Percentiles rank a stretch among this genome's conserved stretches.
Evolutionary conservation across 2,113 vertebrate species (phyloP).

Genomic region (Neotragus pygmaeus): DNA sequence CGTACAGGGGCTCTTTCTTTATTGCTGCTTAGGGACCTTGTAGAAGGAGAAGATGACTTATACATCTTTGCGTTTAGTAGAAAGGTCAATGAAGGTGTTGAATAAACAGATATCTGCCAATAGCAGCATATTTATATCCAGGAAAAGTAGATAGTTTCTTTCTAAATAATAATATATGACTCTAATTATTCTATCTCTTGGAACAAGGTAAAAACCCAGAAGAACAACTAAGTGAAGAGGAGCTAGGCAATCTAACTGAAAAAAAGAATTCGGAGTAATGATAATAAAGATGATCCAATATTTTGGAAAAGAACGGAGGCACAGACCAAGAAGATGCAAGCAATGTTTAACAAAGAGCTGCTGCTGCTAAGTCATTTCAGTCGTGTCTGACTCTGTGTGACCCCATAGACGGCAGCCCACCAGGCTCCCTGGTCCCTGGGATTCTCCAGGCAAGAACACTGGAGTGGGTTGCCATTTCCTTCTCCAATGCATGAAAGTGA

Average conservation of each 20-base stretch:
- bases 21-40: fast-evolving
- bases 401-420: too few relatives aligned
- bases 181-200: neutral
- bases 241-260: neutral
- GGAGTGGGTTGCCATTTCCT: too few relatives aligned
- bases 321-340: neutral
- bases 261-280: neutral
- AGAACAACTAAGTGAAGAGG: neutral
- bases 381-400: too few relatives aligned
- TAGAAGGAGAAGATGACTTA: neutral
- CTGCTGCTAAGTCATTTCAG: too few relatives aligned
- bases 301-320: neutral
- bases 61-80: neutral
- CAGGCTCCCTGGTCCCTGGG: too few relatives aligned
- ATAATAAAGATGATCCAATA: neutral
- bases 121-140: fast-evolving
- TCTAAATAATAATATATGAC: neutral
- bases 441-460: too few relatives aligned
- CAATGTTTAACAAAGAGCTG: neutral
- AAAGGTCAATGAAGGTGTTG: neutral
- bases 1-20: fast-evolving
- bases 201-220: neutral
- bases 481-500: too few relatives aligned
- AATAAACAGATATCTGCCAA: neutral
- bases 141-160: neutral